Conservation (phyloP, 2,888 invertebrate genomes). For the Caenorhabditis sp. region DNA sequence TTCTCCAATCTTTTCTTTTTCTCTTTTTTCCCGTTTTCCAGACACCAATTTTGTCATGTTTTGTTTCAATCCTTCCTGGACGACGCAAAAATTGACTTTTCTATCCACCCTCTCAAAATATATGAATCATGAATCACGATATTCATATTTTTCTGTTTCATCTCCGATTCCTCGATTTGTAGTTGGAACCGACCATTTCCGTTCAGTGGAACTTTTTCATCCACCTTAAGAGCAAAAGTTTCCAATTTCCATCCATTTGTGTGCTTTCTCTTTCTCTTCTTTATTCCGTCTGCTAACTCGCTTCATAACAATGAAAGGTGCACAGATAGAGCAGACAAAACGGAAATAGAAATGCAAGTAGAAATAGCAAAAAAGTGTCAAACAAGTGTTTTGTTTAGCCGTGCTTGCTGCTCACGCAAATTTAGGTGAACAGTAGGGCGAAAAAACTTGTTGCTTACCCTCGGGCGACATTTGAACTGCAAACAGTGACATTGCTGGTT, state of each 20-base stretch:
- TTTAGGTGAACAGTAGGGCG: conserved; percentile 53
- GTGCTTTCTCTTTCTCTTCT: no score
- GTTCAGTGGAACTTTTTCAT: conserved; percentile 15
- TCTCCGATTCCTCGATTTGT: neutral
- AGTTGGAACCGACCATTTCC: neutral
- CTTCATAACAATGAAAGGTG: conserved; percentile 7
- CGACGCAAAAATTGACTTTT: neutral
- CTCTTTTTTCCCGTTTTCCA: conserved; percentile 5
- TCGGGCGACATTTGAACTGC: conserved; percentile 25
- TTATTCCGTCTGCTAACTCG: neutral
- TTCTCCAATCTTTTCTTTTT: conserved; percentile 3
- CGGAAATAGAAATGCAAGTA: conserved; percentile 48
- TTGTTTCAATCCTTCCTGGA: conserved; percentile 14
- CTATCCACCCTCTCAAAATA: conserved; percentile 45
- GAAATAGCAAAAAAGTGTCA: conserved; percentile 23
- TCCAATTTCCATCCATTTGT: conserved; percentile 15
- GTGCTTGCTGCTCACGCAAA: conserved; percentile 25
- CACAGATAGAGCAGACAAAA: neutral
- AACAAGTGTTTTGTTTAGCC: conserved; percentile 65
- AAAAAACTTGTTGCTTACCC: conserved; percentile 51
- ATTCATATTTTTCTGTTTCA: conserved; percentile 7
- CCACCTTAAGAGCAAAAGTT: conserved; percentile 5
- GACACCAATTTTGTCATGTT: conserved; percentile 33
- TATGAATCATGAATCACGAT: conserved; percentile 40
- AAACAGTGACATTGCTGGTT: conserved; percentile 18